phyloP scores from a whole-genome alignment of 2,888 invertebrate species.

The Lampropteryx suffumata region DNA sequence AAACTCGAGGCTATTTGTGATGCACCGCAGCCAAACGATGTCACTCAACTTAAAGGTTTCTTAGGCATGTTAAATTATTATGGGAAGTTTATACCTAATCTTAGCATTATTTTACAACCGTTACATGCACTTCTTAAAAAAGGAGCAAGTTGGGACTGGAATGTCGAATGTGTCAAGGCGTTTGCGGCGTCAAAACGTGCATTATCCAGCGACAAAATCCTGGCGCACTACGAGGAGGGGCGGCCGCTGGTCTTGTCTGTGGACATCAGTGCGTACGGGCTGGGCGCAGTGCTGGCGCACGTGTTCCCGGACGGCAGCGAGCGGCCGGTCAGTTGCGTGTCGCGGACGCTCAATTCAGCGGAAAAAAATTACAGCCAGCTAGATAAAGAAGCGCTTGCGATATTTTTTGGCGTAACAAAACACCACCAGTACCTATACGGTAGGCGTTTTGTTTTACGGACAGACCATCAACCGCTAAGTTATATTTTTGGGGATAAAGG shows the following conservation, averaged over 20 bases:
- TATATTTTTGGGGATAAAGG: slow-evolving; percentile 6
- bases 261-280: background rate
- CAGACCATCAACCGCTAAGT: slow-evolving; percentile 56
- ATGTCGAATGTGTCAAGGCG: background rate
- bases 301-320: slow-evolving; percentile 23
- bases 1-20: slow-evolving; percentile 27
- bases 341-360: no score
- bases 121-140: background rate
- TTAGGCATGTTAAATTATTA: slow-evolving; percentile 2
- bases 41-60: background rate
- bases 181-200: background rate
- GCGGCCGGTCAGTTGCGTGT: no score
- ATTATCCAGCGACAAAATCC: background rate
- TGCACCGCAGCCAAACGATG: background rate
- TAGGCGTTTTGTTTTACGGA: slow-evolving; percentile 41
- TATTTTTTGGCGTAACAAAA: no score
- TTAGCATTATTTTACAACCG: background rate
- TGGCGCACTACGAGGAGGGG: background rate
- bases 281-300: slow-evolving; percentile 1
- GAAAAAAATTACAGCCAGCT: no score
- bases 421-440: slow-evolving; percentile 41
- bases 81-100: background rate
- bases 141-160: background rate
- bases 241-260: background rate
- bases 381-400: no score